Conservation (phyloP, 2,797 vertebrate species). For the Limosa lapponica region DNA sequence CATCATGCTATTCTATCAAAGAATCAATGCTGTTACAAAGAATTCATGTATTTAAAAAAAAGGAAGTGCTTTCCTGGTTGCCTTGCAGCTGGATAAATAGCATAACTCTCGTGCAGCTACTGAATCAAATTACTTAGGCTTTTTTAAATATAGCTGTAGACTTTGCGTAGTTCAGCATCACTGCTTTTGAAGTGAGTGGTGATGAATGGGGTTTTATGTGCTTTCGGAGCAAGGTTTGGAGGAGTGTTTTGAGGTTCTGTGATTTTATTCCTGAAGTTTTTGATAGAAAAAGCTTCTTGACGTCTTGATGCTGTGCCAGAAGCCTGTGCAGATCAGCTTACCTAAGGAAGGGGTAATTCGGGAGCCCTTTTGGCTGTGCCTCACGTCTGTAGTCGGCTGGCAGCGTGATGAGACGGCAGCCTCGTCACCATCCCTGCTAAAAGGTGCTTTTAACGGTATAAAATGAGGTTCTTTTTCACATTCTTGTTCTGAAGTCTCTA, state of each 20-base stretch:
- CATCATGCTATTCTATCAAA: background rate
- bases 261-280: background rate
- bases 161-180: background rate
- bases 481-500: background rate
- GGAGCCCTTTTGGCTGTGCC: background rate
- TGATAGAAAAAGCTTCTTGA: background rate
- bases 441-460: background rate
- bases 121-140: background rate
- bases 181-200: background rate
- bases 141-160: background rate
- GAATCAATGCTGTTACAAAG: background rate
- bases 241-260: background rate
- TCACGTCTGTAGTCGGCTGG: rapidly evolving
- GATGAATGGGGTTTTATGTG: background rate
- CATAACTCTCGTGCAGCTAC: background rate
- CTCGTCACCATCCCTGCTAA: background rate
- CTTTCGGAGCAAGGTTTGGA: background rate
- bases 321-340: background rate
- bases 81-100: constrained; percentile 31
- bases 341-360: rapidly evolving
- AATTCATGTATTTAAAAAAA: background rate
- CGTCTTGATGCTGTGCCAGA: background rate
- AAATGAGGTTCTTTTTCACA: background rate
- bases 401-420: background rate
- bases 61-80: background rate